Conservation (phyloP, 37 sponge, comb jelly and placozoan species). For the Axinella damicornis region DNA sequence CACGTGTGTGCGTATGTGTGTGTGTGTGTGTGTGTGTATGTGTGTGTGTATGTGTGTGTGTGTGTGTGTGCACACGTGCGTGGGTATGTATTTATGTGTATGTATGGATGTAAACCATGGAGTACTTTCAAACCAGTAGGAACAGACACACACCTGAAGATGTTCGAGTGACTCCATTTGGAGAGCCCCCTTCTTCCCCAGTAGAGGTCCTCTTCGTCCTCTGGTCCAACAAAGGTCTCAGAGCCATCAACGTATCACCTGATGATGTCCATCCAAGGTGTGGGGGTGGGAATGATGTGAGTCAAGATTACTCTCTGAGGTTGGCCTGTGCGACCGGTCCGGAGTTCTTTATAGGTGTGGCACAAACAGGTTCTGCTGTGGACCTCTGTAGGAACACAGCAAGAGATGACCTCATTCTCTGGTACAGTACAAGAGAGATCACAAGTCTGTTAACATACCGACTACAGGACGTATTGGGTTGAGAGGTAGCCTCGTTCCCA, state of each 20-base stretch:
- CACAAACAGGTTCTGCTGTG: too few species aligned
- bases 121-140: too few species aligned
- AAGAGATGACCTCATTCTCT: too few species aligned
- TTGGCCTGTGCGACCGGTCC: too few species aligned
- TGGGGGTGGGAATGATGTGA: background rate
- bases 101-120: background rate
- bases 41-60: conserved; percentile 26
- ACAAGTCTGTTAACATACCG: too few species aligned
- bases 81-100: background rate
- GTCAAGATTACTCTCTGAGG: too few species aligned
- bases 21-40: conserved; percentile 16
- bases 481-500: too few species aligned
- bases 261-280: background rate
- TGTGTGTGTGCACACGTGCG: conserved; percentile 13
- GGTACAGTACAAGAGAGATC: too few species aligned
- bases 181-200: background rate
- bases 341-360: background rate
- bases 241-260: background rate
- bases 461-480: too few species aligned
- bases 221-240: too few species aligned
- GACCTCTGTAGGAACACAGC: background rate
- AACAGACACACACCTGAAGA: background rate
- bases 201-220: background rate
- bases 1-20: conserved; percentile 6
- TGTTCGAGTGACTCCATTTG: background rate